Evolutionary conservation across 2,888 invertebrate species (phyloP), one percentile per base, ranked within the genome.

Genomic region (Flexamia atlantica): DNA sequence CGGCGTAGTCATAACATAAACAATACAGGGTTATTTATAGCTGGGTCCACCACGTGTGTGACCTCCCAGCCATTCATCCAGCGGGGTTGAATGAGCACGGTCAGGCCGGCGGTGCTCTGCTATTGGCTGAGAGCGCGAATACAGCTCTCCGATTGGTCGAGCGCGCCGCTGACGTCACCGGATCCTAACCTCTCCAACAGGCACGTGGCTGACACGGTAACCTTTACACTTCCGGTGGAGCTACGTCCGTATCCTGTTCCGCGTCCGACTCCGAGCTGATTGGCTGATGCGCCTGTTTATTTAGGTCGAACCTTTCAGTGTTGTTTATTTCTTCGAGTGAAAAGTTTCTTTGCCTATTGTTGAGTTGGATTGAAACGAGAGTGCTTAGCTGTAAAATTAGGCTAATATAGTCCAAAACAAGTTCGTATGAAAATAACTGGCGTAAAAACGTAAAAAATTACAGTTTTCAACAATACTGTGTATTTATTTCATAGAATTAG

Each of bases 171-270:
- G 53, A 79, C 79, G 79, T 79, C 79, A 79, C 57, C 28, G 53
- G 32, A 10, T 0, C 30, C 79, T 32, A 36, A 79, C 79, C 79
- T 79, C 14, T 20, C 36, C 72, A 40, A 72, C 76, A 50, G 2
- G 14, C 79, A 79, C 79, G 79, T 79, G 79, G 79, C 53, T 53
- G 79, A 57, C 79, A 79, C 79, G 17, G 14, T 57, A 79, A 57
- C 79, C 57, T 46, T 23, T 23, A 76, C 50, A 42, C 30, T 64
- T 25, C 57, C 57, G 64, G 12, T 53, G 20, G 10, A 17, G 28
- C 30, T 64, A 4, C 4, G 64, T 64, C 14, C 64, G 28, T 5
- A 57, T 23, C 23, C 23, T 23, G 64, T 28, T 30, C 30, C 57
- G 20, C 23, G 20, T 57, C 23, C 64, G 28, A 64, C n/a, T 64